Base-by-base conservation (phyloP, 2,888 invertebrate species). In the Macaria notata region DNA sequence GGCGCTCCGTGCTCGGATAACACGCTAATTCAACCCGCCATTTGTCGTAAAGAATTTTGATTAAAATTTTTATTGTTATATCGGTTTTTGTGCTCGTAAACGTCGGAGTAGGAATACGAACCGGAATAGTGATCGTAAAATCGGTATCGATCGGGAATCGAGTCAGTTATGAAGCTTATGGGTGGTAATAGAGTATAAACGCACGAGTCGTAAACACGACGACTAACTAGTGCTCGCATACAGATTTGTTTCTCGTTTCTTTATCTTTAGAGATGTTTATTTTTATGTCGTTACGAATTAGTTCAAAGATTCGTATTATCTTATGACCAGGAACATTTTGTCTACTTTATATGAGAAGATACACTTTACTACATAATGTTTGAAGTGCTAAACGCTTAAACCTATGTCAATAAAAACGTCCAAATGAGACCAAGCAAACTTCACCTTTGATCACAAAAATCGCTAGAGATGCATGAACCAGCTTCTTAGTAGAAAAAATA, bases 1-100 rank as follows among this genome's bases (percentile, higher is more conserved):
- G 73, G 67, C 61, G 19, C 38, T 42, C 44, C 45, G 51, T 9
- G 30, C 50, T 46, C 41, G 59, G 55, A 57, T 61, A 36, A 9
- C 49, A 49, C 53, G 62, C 64, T 64, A 62, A 67, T 63, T 62
- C 54, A 53, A 46, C 55, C 45, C 49, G 49, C 49, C 56, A 51
- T 59, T 52, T 61, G 66, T 72, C 70, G 65, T 72, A 73, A 69
- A 65, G 62, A 64, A 67, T 73, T 69, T 69, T 65, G 65, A 69
- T 74, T 72, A 64, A 68, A 64, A 54, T 54, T 71, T 68, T 69
- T 76, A 66, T 69, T 62, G 64, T 59, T 58, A 58, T 46, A 58
- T 60, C 58, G 55, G 58, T 49, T 61, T 53, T 63, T 61, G 42
- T 49, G 46, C 53, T 62, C 58, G 49, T 58, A 57, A 64, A 63